Evolutionary conservation across 2,113 vertebrate species (phyloP), one percentile per base, ranked within the genome.

Genomic region (Oenanthe melanoleuca): DNA sequence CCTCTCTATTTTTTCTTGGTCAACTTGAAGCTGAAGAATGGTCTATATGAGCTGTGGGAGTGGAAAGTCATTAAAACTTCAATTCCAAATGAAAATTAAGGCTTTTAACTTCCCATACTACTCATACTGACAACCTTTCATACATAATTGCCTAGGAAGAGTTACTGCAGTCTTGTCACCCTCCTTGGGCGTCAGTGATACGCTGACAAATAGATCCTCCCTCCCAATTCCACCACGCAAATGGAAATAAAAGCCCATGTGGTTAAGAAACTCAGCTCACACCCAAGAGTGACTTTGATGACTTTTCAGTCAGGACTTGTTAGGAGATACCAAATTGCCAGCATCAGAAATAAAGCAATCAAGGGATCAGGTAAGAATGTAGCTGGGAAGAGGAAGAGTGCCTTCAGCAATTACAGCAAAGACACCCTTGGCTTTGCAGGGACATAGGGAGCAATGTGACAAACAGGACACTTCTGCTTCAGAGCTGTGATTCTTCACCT

Each of bases 111-210:
- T 96, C 74, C 80, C 47, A 53, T 85, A 85, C 83, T 84, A 87
- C 73, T 96, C 64, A 95, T 37, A 91, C 86, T 94, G 89, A 93
- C 88, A 86, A 80, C 6, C 84, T 72, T 92, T 96, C 97, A 93
- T 84, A 94, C 28, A 70, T 95, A 92, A 95, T 71, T 94, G 92
- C 95, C 64, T 44, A 88, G 91, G 77, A 97, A 97, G 84, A 95
- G 82, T 96, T 95, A 96, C 86, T 85, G 47, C 14, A 0, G 90
- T 77, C 94, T 92, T 93, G 92, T 93, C 93, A 96, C 80, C 60
- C 85, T 95, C 69, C 93, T 67, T 94, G 94, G 6, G 9, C 61
- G 25, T 93, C 16, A 10, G 65, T 72, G 91, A 85, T 92, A 94
- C 1, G 0, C 72, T 92, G 88, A 96, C 91, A 95, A 93, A 93